Percentiles rank a stretch among this genome's conserved stretches.
Evolutionary conservation across 1,140 invertebrate species (phyloP).

Genomic region (Mizuhopecten yessoensis): DNA sequence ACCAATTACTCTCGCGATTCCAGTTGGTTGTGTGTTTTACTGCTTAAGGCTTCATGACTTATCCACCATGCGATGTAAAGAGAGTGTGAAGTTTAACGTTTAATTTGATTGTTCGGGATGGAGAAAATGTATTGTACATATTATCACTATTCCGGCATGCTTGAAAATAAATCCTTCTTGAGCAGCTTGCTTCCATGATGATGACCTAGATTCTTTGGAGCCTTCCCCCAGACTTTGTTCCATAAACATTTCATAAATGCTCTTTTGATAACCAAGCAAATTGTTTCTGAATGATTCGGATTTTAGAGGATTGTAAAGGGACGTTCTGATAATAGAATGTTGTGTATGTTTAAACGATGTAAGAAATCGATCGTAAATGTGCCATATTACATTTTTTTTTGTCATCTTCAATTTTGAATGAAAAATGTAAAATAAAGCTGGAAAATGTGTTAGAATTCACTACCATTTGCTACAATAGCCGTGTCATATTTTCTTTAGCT

Average conservation of each 20-base stretch:
- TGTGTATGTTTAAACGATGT: background rate
- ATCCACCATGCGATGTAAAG: background rate
- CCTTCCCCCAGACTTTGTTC: background rate
- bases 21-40: constrained; percentile 33
- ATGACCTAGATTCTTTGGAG: constrained; percentile 4
- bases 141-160: background rate
- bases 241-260: background rate
- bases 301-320: background rate
- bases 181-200: background rate
- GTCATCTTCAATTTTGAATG: too few relatives aligned
- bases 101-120: background rate
- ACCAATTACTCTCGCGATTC: constrained; percentile 15
- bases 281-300: background rate
- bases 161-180: background rate
- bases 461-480: too few relatives aligned
- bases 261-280: background rate
- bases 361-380: too few relatives aligned
- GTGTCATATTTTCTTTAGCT: too few relatives aligned
- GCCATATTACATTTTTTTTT: too few relatives aligned
- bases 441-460: too few relatives aligned
- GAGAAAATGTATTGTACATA: background rate
- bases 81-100: constrained; percentile 2
- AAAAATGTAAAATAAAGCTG: too few relatives aligned
- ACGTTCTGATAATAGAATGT: background rate
- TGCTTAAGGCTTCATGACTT: background rate